Evolutionary conservation across 2,888 invertebrate genomes (phyloP).

Genomic region (Eudemis profundana): DNA sequence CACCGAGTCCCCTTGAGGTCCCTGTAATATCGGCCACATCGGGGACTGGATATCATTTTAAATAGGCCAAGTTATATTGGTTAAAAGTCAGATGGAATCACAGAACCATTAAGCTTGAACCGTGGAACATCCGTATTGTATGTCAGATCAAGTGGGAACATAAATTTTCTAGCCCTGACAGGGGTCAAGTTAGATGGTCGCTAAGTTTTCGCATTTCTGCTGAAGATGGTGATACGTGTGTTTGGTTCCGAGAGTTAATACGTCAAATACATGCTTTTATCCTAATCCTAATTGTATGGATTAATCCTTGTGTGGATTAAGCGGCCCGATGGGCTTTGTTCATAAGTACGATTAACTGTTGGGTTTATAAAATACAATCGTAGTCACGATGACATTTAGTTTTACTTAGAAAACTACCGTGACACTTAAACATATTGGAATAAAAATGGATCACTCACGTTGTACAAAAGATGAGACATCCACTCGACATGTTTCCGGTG

Average conservation of each 20-base stretch:
- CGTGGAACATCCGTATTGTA: constrained; percentile 29
- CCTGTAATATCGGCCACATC: constrained; percentile 4
- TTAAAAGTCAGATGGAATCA: constrained; percentile 31
- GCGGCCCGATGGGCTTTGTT: too few relatives aligned
- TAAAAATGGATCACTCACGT: too few relatives aligned
- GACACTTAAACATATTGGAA: too few relatives aligned
- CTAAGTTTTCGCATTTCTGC: constrained; percentile 37
- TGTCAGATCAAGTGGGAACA: constrained; percentile 28
- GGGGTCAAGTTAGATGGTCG: constrained; percentile 28
- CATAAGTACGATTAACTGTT: too few relatives aligned
- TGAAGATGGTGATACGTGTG: constrained; percentile 36
- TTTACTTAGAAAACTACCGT: too few relatives aligned
- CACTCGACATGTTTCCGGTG: too few relatives aligned
- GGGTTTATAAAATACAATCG: too few relatives aligned
- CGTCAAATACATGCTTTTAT: constrained; percentile 21
- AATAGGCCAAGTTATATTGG: constrained; percentile 34
- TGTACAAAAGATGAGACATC: too few relatives aligned
- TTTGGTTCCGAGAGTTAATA: constrained; percentile 11
- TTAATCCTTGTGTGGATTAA: neutral
- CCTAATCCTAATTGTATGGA: neutral
- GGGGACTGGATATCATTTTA: constrained; percentile 30
- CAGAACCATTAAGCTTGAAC: constrained; percentile 31
- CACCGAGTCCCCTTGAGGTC: constrained; percentile 1
- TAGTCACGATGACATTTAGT: too few relatives aligned
- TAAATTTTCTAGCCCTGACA: constrained; percentile 21